Evolutionary conservation across 2,113 vertebrate genomes (phyloP).

Genomic region (Cyprinus carpio): DNA sequence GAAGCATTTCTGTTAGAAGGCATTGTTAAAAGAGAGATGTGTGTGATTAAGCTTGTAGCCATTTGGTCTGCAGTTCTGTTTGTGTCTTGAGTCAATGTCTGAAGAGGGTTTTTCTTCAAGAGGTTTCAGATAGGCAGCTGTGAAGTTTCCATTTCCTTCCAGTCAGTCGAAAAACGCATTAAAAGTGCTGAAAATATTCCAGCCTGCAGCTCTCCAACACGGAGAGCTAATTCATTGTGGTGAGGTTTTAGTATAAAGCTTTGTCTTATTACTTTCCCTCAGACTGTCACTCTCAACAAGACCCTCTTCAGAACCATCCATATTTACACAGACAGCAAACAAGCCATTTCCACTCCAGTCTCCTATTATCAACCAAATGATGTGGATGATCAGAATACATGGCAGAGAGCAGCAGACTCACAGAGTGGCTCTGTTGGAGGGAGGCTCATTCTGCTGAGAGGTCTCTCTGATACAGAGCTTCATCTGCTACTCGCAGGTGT

Average conservation of each 20-base stretch:
- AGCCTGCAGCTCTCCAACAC: conserved; percentile 1
- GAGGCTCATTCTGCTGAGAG: conserved; percentile 24
- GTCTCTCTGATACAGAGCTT: conserved; percentile 33
- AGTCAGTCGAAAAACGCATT: not conserved
- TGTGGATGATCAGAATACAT: conserved; percentile 35
- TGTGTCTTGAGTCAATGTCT: not conserved
- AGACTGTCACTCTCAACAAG: conserved; percentile 19
- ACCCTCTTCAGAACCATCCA: conserved; percentile 3
- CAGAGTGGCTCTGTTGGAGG: conserved; percentile 1
- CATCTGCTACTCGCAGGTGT: conserved; percentile 27
- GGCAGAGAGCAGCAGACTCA: conserved; percentile 16
- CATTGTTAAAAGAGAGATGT: not conserved
- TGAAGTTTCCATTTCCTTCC: not conserved
- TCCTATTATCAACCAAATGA: conserved; percentile 46
- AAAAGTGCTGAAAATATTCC: not conserved
- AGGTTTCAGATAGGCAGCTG: not conserved
- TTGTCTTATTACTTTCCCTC: conserved; percentile 25
- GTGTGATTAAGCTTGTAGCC: not conserved
- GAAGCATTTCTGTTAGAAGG: not conserved
- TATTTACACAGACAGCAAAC: conserved; percentile 12
- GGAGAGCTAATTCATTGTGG: not conserved
- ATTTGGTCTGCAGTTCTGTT: not conserved
- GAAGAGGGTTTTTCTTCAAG: not conserved
- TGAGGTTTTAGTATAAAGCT: not conserved
- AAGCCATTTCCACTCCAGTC: conserved; percentile 12